Evolutionary conservation across 2,113 vertebrate genomes (phyloP).

Genomic region (Miniopterus natalensis): DNA sequence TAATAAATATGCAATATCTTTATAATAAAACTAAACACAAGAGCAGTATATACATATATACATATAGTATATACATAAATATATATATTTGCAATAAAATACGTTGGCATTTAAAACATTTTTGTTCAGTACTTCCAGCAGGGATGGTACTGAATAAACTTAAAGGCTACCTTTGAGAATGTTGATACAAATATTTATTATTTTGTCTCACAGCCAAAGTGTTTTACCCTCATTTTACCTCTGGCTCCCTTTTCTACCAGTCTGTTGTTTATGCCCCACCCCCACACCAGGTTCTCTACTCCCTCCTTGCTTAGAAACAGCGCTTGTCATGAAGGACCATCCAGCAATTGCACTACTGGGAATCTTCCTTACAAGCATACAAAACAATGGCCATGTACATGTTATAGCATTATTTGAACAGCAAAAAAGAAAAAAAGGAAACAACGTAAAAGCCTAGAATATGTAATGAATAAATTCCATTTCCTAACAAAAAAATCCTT

Average conservation of each 20-base stretch:
- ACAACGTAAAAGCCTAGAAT: background rate
- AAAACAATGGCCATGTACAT: background rate
- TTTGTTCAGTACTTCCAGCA: constrained; percentile 50
- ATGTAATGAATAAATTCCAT: background rate
- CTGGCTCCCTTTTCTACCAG: background rate
- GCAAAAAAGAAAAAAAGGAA: background rate
- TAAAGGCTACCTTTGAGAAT: constrained; percentile 45
- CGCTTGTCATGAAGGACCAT: background rate
- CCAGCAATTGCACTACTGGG: background rate
- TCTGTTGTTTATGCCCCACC: background rate
- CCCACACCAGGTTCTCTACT: background rate
- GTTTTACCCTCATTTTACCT: constrained; percentile 38
- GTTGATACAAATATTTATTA: constrained; percentile 44
- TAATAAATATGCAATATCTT: background rate
- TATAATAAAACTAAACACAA: constrained; percentile 58
- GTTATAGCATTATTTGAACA: background rate
- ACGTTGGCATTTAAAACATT: constrained; percentile 52
- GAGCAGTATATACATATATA: background rate
- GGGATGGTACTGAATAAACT: constrained; percentile 51
- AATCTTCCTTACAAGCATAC: background rate
- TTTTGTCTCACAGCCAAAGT: background rate
- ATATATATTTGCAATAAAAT: background rate
- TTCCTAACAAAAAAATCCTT: constrained; percentile 6
- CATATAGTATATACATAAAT: too few species aligned
- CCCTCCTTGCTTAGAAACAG: background rate